Conservation (phyloP, 2,888 invertebrate species). For the Xestoiulus laeticollis region DNA sequence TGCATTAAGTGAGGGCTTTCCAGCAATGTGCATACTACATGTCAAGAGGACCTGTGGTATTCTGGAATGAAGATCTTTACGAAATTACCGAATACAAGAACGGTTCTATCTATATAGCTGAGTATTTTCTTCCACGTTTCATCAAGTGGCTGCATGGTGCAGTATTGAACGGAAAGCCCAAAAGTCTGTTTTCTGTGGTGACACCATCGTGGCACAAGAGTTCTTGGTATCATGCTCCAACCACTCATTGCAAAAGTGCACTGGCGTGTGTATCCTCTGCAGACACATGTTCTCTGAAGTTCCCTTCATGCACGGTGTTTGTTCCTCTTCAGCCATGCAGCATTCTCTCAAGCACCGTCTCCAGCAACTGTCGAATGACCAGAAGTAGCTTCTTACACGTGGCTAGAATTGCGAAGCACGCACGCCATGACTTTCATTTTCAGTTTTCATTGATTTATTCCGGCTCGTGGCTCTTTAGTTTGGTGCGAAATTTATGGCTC, state of each 20-base stretch:
- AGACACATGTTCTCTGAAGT: constrained; percentile 16
- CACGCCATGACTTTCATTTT: constrained; percentile 11
- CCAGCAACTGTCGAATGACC: background rate
- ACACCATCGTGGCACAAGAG: background rate
- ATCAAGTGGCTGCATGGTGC: too few species aligned
- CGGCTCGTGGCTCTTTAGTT: background rate
- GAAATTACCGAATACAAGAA: too few species aligned
- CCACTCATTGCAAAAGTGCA: background rate
- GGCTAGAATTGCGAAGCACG: background rate
- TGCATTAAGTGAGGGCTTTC: too few species aligned
- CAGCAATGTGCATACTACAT: too few species aligned
- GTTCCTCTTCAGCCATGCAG: background rate
- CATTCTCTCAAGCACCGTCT: background rate
- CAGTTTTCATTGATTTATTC: constrained; percentile 29
- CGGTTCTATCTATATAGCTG: too few species aligned
- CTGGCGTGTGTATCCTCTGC: background rate
- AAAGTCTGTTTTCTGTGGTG: background rate
- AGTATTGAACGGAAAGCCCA: too few species aligned
- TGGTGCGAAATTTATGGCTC: background rate
- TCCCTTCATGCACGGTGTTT: too few species aligned
- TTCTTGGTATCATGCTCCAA: background rate
- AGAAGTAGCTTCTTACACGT: background rate
- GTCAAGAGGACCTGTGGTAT: too few species aligned
- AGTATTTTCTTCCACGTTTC: too few species aligned
- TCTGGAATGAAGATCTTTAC: too few species aligned